These are phyloP conservation scores for Cebidichthys violaceus DNA, from an alignment of 2,113 vertebrate species.

Conservation along the genomic window DNA sequence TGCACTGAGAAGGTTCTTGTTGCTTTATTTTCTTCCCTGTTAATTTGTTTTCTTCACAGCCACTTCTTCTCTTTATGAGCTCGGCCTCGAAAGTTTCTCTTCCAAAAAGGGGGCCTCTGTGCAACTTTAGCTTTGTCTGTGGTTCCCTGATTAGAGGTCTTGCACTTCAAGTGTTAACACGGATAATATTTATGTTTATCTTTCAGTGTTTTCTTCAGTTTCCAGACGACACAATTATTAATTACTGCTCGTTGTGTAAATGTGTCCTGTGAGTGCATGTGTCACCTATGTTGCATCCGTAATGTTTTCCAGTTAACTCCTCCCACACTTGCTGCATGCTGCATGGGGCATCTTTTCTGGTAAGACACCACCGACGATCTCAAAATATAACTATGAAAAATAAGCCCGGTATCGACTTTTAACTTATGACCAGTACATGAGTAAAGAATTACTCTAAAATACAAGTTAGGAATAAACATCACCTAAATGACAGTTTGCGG, in stretches of 20 bases:
- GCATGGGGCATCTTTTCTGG: slow-evolving; percentile 91
- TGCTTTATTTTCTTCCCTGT: slow-evolving; percentile 55
- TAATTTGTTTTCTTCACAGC: slow-evolving; percentile 57
- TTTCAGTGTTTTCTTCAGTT: slow-evolving; percentile 49
- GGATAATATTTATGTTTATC: slow-evolving; percentile 13
- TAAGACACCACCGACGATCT: slow-evolving; percentile 82
- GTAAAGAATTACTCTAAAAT: not conserved
- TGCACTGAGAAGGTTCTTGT: slow-evolving; percentile 78
- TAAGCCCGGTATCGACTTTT: not conserved
- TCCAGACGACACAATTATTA: slow-evolving; percentile 35
- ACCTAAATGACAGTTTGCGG: not conserved
- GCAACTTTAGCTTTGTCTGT: slow-evolving; percentile 42
- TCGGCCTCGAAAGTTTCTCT: slow-evolving; percentile 36
- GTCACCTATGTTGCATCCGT: slow-evolving; percentile 86
- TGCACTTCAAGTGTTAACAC: slow-evolving; percentile 13
- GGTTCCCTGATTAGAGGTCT: slow-evolving; percentile 51
- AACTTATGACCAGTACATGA: not conserved
- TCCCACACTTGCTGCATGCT: slow-evolving; percentile 96
- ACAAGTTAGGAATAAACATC: not conserved
- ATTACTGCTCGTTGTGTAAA: slow-evolving; percentile 56
- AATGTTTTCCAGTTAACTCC: slow-evolving; percentile 98
- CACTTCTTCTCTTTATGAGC: slow-evolving; percentile 38
- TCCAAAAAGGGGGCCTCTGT: slow-evolving; percentile 22
- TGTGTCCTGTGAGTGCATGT: slow-evolving; percentile 70
- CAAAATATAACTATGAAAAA: not conserved